Evolutionary conservation across 64 coral and sea anemone genomes (phyloP).

Genomic region (Porites australiensis): DNA sequence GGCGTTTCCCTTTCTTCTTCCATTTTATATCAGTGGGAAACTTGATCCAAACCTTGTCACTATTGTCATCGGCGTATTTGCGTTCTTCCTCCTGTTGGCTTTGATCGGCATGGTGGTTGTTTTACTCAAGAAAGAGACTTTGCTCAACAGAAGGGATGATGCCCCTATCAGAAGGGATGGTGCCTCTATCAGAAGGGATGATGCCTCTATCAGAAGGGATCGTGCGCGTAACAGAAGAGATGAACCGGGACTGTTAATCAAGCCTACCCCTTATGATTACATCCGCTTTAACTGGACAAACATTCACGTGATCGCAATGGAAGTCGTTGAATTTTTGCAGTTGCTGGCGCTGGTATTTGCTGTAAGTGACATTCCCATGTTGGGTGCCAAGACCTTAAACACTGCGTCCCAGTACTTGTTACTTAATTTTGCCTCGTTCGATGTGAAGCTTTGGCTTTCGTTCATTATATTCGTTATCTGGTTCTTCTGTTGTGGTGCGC

Average conservation of each 20-base stretch:
- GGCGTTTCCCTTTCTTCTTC: constrained; percentile 86
- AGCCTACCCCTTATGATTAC: constrained; percentile 90
- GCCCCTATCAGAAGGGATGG: too few relatives aligned
- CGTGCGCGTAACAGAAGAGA: neutral
- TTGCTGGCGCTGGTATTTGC: constrained; percentile 89
- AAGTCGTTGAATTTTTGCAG: constrained; percentile 94
- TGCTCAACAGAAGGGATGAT: neutral
- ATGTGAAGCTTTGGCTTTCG: constrained; percentile 91
- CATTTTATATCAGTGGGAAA: constrained; percentile 72
- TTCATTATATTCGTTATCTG: constrained; percentile 78
- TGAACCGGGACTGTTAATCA: constrained; percentile 28
- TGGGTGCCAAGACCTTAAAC: constrained; percentile 52
- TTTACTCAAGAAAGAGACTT: constrained; percentile 42
- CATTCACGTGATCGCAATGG: constrained; percentile 83
- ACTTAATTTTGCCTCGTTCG: constrained; percentile 89
- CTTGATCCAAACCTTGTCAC: constrained; percentile 31
- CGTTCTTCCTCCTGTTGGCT: constrained; percentile 39
- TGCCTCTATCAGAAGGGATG: constrained; percentile 56
- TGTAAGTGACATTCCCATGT: constrained; percentile 81
- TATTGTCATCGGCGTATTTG: constrained; percentile 82
- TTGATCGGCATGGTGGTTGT: constrained; percentile 71
- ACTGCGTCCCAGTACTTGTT: constrained; percentile 83
- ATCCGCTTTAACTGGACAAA: constrained; percentile 98
- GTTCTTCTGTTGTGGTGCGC: constrained; percentile 94
- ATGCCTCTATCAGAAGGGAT: constrained; percentile 48